phyloP scores from a whole-genome alignment of 2,113 vertebrate species.

The Gobiocypris rarus region DNA sequence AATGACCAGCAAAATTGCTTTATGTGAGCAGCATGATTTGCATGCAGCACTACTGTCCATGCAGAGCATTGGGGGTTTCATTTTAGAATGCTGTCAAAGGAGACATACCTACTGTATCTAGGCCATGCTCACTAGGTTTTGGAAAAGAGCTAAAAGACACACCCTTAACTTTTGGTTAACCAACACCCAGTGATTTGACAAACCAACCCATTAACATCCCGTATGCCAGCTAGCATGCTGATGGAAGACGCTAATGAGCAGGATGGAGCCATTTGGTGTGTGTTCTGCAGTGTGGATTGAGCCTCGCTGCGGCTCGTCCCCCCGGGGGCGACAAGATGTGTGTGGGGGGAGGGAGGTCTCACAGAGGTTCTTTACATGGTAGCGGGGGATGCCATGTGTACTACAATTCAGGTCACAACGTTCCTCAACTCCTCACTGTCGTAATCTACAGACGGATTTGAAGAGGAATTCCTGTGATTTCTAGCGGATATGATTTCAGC shows the following conservation, averaged over 20 bases:
- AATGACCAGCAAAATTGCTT: too few relatives aligned
- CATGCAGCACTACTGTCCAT: not conserved
- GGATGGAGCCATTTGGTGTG: slow-evolving; percentile 9
- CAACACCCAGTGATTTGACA: not conserved
- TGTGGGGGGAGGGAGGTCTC: slow-evolving; percentile 1
- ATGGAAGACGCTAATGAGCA: slow-evolving; percentile 7
- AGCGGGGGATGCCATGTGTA: not conserved
- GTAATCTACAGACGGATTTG: not conserved
- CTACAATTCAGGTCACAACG: not conserved
- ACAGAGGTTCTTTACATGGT: not conserved
- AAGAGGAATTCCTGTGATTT: not conserved
- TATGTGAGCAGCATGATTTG: too few relatives aligned
- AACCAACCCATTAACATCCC: slow-evolving; percentile 7
- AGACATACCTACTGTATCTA: not conserved
- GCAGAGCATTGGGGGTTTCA: not conserved
- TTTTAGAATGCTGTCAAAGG: not conserved
- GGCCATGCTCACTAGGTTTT: not conserved
- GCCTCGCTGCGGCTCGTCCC: not conserved
- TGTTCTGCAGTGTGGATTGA: slow-evolving; percentile 26
- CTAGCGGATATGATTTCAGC: not conserved
- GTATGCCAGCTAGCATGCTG: not conserved
- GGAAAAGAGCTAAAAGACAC: not conserved
- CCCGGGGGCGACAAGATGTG: not conserved
- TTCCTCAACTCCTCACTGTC: not conserved
- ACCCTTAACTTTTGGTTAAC: slow-evolving; percentile 1